Base-by-base conservation (phyloP, 2,888 invertebrate species). In the Ferrisia virgata region DNA sequence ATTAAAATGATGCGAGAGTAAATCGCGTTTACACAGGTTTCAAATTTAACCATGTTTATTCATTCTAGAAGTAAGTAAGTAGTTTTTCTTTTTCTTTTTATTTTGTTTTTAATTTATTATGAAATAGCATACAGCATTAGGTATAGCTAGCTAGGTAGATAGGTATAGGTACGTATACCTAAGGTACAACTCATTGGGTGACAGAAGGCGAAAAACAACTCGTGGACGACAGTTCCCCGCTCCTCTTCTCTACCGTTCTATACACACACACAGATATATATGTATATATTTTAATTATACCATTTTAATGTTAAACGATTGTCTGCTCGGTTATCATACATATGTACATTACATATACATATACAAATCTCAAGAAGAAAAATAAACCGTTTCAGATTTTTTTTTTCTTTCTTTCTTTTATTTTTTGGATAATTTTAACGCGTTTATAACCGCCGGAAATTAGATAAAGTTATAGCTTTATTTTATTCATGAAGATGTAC, bases 201-300 rank as follows among this genome's bases (percentile, higher is more conserved):
- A 64, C 58, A 64, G 28, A 64, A 64, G 28, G 8, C 13, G 28
- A 64, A 64, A 64, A 64, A 64, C 28, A 64, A 64, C 58, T 64
- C 25, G 58, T 13, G 28, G 13, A 25, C 25, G 2, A 25, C 13
- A 8, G 5, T 64, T 11, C 58, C 58, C 25, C 53, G 53, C n/a
- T 5, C 13, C 13, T 36, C 8, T 36, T 36, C 8, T 36, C 8
- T 36, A 6, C 8, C 8, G 4, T 36, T 36, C 8, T n/a, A n/a
- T n/a, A n/a, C n/a, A n/a, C n/a, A n/a, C n/a, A n/a, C n/a, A n/a
- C n/a, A n/a, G n/a, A n/a, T n/a, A n/a, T n/a, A n/a, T n/a, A n/a
- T n/a, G n/a, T n/a, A n/a, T n/a, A n/a, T n/a, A n/a, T 18, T 64
- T 64, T 64, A 64, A 64, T 64, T 64, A 64, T 64, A 64, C 58